phyloP scores from a whole-genome alignment of 2,113 vertebrate genomes.

The Lucifuga dentata region DNA sequence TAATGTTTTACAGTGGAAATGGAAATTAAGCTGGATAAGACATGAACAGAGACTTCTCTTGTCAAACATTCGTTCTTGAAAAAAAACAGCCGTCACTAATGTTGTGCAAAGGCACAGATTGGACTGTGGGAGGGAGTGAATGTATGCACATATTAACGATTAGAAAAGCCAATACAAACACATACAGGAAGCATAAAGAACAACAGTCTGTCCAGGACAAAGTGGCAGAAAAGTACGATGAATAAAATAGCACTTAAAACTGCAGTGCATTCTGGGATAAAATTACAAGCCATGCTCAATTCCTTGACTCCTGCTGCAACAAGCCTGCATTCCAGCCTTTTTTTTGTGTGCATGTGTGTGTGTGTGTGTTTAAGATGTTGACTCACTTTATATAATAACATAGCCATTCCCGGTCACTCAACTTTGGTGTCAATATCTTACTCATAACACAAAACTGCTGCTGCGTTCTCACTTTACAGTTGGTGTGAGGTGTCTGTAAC shows the following conservation, averaged over 20 bases:
- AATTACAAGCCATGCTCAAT: constrained; percentile 48
- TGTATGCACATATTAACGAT: not conserved
- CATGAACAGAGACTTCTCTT: not conserved
- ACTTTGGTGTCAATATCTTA: not conserved
- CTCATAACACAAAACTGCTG: not conserved
- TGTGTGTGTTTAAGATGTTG: constrained; percentile 8
- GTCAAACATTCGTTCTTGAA: not conserved
- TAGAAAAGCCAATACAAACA: not conserved
- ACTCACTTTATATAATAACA: too few relatives aligned
- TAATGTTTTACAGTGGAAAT: constrained; percentile 26
- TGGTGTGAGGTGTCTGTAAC: not conserved
- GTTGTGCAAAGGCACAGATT: not conserved
- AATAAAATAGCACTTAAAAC: constrained; percentile 42
- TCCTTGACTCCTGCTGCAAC: constrained; percentile 62
- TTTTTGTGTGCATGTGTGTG: constrained; percentile 22
- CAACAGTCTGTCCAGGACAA: constrained; percentile 4
- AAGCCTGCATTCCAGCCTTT: constrained; percentile 69
- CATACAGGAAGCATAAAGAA: not conserved
- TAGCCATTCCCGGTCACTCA: not conserved
- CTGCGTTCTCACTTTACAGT: constrained; percentile 8
- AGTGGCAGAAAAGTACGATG: not conserved
- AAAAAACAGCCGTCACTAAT: not conserved
- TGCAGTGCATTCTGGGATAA: constrained; percentile 43
- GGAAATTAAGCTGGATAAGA: not conserved
- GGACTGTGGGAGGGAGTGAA: not conserved